Evolutionary conservation across 2,113 vertebrate species (phyloP), one percentile per base, ranked within the genome.

Genomic region (Phylloscopus trochiloides): DNA sequence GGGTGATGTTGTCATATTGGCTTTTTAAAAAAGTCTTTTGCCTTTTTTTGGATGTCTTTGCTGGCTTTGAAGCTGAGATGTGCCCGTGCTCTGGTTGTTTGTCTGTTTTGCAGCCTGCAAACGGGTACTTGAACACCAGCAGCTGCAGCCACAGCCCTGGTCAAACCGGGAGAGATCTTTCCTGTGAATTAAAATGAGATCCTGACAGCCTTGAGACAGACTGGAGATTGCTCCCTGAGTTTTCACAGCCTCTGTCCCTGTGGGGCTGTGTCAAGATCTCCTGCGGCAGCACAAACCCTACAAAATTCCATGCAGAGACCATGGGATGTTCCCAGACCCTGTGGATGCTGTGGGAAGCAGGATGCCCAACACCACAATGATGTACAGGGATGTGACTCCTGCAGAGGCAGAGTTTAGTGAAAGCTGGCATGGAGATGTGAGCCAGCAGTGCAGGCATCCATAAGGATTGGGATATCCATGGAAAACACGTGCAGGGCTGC

Each of bases 311-410:
- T 8, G 34, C 40, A 29, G 88, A 73, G 32, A 3, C 16, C 0
- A 1, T 0, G 18, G 51, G 66, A 28, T 10, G 29, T 40, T 88
- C 38, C 70, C 72, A 76, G 62, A 8, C 13, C 47, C 28, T 14
- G 26, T 2, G 2, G 73, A 12, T 63, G 38, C 45, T 57, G 66
- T 11, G 54, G 68, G 36, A 59, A 79, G 79, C 59, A 50, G 88
- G 38, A 51, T 67, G 59, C 54, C 65, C 54, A 5, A 0, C 6
- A 6, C 2, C 54, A 50, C 2, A 3, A 0, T 7, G n/a, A 29
- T 16, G 38, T 17, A 13, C 29, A 14, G 38, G 50, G 48, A 72
- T 6, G 32, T 0, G 7, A 32, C 19, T 58, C 47, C 68, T 63
- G 79, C 45, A 59, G 2, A 28, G 52, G 26, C 26, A 42, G 71